A percentile compares a stretch with the other conserved stretches of the same genome.
Conservation (phyloP, 2,888 invertebrate genomes). For the Calameuta filiformis region DNA sequence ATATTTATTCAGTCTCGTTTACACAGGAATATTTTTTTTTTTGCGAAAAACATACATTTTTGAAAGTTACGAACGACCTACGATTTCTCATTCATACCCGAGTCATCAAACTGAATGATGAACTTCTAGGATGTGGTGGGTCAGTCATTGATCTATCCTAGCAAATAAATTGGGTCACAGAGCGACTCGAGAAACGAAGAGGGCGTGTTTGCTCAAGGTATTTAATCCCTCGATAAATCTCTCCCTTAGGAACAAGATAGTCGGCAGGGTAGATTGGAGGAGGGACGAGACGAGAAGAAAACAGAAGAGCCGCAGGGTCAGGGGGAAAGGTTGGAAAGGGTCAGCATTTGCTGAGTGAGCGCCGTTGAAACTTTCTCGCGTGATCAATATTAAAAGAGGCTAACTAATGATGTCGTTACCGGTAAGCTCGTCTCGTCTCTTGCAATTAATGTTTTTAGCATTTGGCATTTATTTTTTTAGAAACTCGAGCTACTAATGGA, state of each 20-base stretch:
- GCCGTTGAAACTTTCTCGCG: constrained; percentile 7
- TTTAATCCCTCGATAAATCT: constrained; percentile 33
- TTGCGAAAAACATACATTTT: background rate
- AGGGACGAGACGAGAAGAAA: background rate
- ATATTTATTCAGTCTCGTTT: background rate
- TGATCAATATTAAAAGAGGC: constrained; percentile 17
- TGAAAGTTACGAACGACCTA: background rate
- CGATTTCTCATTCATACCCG: background rate
- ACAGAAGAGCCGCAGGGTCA: constrained; percentile 2
- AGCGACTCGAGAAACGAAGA: constrained; percentile 1
- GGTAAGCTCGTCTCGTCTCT: background rate
- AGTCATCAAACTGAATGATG: background rate
- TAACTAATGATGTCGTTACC: background rate
- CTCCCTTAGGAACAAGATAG: constrained; percentile 13
- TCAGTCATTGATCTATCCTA: background rate
- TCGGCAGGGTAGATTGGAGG: background rate
- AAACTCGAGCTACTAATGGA: background rate
- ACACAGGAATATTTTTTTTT: background rate
- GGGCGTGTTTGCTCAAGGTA: constrained; percentile 25
- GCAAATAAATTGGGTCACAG: constrained; percentile 2
- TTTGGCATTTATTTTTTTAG: background rate
- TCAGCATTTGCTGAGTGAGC: constrained; percentile 4
- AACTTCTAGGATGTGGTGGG: background rate
- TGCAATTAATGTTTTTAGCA: background rate
- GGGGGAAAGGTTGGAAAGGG: constrained; percentile 6